Evolutionary conservation across 1,140 invertebrate species (phyloP), one percentile per base, ranked within the genome.

Genomic region (Cardiocondyla obscurior): DNA sequence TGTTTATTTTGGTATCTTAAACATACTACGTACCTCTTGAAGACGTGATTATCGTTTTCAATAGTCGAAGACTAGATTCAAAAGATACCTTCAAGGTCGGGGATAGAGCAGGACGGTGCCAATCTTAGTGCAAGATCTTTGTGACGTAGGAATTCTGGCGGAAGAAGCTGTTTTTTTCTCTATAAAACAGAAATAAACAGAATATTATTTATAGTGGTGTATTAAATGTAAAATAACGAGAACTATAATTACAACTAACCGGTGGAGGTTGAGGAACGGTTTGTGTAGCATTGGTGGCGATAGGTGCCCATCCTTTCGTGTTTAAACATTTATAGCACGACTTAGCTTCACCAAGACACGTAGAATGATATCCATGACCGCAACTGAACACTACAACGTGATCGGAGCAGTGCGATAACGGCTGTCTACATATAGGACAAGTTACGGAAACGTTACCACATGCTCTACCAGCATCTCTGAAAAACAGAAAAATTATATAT

Each of bases 41-140:
- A 62, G 55, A 30, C 28, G 69, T 39, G n/a, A 57, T 82, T 30
- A 8, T 33, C 25, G 51, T 70, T 70, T 51, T 85, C 51, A 10
- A 82, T 83, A 72, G 64, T 83, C 39, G 28, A 81, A 82, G 90
- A 93, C 91, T 93, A 92, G 90, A 92, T 91, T 62, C 92, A 94
- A 93, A 94, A 92, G 91, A 94, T 92, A 49, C 92, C 93, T 57
- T 94, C 93, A 77, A 94, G 89, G 85, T 94, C 93, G 36, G 93
- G 92, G 83, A 93, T 88, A 53, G 88, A 84, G 46, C 92, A 90
- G 64, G 92, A 92, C 51, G 93, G 93, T 53, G 92, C 93, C 64
- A 94, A 90, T 84, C 89, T 92, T 55, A 94, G 79, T 7, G 91
- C 87, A 5, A 90, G 84, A 65, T 94, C 87, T 86, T 88, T 92